A percentile compares a stretch with the other conserved stretches of the same genome.
phyloP scores from a whole-genome alignment of 2,113 vertebrate genomes.

The Bagarius yarrelli region DNA sequence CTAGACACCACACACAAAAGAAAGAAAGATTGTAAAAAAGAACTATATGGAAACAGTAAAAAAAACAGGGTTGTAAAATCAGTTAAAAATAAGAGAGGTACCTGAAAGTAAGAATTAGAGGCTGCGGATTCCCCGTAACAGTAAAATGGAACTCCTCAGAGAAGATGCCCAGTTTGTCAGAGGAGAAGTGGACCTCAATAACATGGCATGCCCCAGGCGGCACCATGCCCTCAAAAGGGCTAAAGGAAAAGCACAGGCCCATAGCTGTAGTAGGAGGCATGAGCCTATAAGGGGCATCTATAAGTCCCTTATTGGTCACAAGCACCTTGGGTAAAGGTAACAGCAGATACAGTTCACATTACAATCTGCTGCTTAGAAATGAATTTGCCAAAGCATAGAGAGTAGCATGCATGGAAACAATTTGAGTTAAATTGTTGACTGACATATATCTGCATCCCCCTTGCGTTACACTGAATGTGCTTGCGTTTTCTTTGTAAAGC shows the following conservation, averaged over 20 bases:
- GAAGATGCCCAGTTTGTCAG: conserved; percentile 73
- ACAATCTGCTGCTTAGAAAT: not conserved
- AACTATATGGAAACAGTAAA: not conserved
- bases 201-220: conserved; percentile 64
- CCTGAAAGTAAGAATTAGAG: conserved; percentile 75
- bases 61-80: not conserved
- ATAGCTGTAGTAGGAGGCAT: conserved; percentile 64
- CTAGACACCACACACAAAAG: conserved; percentile 2
- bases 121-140: conserved; percentile 68
- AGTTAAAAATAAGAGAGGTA: conserved; percentile 48
- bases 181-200: conserved; percentile 75
- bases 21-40: conserved; percentile 4
- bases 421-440: too few species aligned
- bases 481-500: too few species aligned
- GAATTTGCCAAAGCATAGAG: too few species aligned
- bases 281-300: conserved; percentile 75
- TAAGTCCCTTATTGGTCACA: conserved; percentile 78
- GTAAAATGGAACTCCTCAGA: conserved; percentile 75
- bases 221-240: conserved; percentile 76
- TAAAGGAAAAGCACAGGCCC: conserved; percentile 77
- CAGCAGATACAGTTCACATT: not conserved
- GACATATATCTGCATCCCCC: too few species aligned
- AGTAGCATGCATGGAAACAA: too few species aligned
- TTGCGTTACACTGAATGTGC: too few species aligned
- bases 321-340: conserved; percentile 63